Conservation (phyloP, 2,797 vertebrate genomes). For the Scleropages formosus region DNA sequence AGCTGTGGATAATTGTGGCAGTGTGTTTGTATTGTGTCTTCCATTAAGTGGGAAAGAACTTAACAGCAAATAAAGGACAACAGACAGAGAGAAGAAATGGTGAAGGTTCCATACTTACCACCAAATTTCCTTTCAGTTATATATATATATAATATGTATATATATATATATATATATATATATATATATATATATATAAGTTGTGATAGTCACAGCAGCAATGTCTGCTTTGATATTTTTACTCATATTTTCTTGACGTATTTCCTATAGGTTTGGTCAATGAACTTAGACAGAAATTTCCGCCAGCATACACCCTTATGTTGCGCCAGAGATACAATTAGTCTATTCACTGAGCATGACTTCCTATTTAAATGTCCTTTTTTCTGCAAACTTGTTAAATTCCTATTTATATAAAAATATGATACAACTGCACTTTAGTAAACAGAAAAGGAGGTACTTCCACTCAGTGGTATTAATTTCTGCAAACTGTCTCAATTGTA, state of each 20-base stretch:
- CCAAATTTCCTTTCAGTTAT: not conserved
- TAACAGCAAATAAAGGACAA: slow-evolving; percentile 48
- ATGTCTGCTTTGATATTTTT: slow-evolving; percentile 2
- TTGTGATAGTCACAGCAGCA: not conserved
- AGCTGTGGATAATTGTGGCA: slow-evolving; percentile 23
- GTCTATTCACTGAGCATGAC: not conserved
- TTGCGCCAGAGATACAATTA: not conserved
- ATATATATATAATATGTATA: not conserved
- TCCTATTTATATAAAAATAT: slow-evolving; percentile 52
- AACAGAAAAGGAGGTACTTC: slow-evolving; percentile 22
- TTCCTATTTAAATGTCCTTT: slow-evolving; percentile 20
- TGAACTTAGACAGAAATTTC: not conserved
- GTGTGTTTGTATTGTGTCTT: slow-evolving; percentile 42
- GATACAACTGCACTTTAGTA: slow-evolving; percentile 41
- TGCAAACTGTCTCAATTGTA: not conserved
- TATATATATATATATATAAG: not conserved
- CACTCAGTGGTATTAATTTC: not conserved
- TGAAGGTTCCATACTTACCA: slow-evolving; percentile 36
- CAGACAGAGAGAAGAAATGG: slow-evolving; percentile 36
- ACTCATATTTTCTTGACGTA: not conserved
- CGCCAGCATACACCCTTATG: not conserved
- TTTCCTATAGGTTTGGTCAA: not conserved
- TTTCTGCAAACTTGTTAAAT: slow-evolving; percentile 61
- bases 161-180: not conserved
- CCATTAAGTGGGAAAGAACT: slow-evolving; percentile 48